Percentiles rank a stretch among this genome's conserved stretches.
Conservation (phyloP, 1,140 invertebrate species). For the Zaprionus inermis region DNA sequence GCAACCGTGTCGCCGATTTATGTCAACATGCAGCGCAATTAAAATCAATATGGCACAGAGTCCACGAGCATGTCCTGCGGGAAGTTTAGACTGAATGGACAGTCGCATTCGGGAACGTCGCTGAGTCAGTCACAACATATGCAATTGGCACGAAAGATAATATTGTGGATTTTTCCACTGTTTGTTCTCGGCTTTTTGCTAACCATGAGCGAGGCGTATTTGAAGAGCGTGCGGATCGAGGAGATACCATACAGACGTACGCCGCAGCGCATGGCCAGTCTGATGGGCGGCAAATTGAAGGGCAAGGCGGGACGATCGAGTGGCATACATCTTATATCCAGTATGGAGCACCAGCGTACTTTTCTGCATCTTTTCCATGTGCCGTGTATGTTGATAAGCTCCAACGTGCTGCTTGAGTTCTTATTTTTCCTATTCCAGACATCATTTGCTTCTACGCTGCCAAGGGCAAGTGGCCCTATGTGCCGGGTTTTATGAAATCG, state of each 20-base stretch:
- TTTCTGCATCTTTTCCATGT: slow-evolving; percentile 79
- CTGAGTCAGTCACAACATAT: slow-evolving; percentile 35
- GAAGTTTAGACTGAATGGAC: not conserved
- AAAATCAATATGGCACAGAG: slow-evolving; percentile 64
- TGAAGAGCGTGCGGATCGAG: slow-evolving; percentile 69
- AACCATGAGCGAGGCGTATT: slow-evolving; percentile 52
- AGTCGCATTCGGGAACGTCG: slow-evolving; percentile 40
- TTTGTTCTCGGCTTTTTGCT: slow-evolving; percentile 58
- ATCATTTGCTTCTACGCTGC: slow-evolving; percentile 83
- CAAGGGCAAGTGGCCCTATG: slow-evolving; percentile 82
- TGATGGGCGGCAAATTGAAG: slow-evolving; percentile 1
- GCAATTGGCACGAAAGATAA: slow-evolving; percentile 59
- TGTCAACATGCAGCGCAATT: slow-evolving; percentile 55
- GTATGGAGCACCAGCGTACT: slow-evolving; percentile 66
- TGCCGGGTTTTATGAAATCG: slow-evolving; percentile 75
- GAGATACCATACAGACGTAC: slow-evolving; percentile 61
- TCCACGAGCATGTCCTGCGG: slow-evolving; percentile 40
- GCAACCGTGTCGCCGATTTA: slow-evolving; percentile 22
- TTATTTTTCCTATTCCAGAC: slow-evolving; percentile 44
- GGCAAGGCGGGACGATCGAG: slow-evolving; percentile 20
- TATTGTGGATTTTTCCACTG: slow-evolving; percentile 48
- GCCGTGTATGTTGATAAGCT: slow-evolving; percentile 62
- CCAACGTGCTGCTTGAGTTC: not conserved
- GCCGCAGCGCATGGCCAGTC: not conserved
- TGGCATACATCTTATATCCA: slow-evolving; percentile 72